phyloP scores from a whole-genome alignment of 1,140 invertebrate species.

The Drosophila baimaii region DNA sequence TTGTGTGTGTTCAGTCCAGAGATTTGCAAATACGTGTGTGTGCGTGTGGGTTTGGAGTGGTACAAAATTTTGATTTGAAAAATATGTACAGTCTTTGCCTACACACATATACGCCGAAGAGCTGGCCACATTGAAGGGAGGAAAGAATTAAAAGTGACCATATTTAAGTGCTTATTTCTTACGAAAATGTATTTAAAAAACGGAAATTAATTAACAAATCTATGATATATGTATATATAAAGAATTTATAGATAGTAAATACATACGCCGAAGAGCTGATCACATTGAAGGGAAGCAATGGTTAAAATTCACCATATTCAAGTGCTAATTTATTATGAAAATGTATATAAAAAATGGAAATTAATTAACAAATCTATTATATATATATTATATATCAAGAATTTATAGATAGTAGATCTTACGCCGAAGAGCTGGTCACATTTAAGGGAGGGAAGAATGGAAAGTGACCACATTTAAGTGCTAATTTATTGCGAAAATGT shows the following conservation, averaged over 20 bases:
- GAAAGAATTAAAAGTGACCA: neutral
- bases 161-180: neutral
- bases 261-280: neutral
- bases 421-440: neutral
- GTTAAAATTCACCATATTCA: neutral
- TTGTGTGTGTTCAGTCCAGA: neutral
- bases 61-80: conserved; percentile 7
- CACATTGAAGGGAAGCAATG: neutral
- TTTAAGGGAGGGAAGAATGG: neutral
- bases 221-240: too few species aligned
- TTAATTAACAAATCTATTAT: too few species aligned
- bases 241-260: too few species aligned
- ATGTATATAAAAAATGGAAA: too few species aligned
- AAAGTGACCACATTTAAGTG: neutral
- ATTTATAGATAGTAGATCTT: too few species aligned
- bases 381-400: too few species aligned
- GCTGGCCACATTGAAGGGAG: neutral
- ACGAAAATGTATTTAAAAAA: too few species aligned
- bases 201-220: too few species aligned
- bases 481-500: neutral
- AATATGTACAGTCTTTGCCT: conserved; percentile 23
- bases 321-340: neutral
- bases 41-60: neutral
- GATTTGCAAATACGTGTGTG: neutral
- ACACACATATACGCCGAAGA: neutral